These are phyloP conservation scores for Plutella xylostella DNA, from an alignment of 2,888 invertebrate genomes.

Conservation along the genomic window DNA sequence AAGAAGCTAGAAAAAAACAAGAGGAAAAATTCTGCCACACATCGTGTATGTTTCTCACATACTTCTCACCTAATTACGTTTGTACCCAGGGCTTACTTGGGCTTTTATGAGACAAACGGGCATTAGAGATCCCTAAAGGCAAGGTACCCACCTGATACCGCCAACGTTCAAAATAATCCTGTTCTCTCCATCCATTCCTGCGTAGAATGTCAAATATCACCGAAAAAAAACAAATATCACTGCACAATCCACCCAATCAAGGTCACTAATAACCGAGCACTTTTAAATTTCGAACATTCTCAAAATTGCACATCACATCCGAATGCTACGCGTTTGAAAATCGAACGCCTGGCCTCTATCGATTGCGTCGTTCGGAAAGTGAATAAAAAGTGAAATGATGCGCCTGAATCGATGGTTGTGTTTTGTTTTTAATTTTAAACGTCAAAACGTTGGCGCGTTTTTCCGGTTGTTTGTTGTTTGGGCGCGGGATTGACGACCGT, in stretches of 20 bases:
- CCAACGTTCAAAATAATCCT: slow-evolving; percentile 94
- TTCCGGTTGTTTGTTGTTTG: neutral
- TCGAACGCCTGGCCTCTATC: neutral
- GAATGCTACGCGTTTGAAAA: neutral
- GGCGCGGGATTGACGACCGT: neutral
- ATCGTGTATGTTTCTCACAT: neutral
- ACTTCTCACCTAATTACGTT: slow-evolving; percentile 5
- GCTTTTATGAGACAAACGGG: slow-evolving; percentile 1
- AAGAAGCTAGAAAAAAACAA: neutral
- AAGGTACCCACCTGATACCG: slow-evolving; percentile 83
- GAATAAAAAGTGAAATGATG: neutral
- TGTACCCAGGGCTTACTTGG: neutral
- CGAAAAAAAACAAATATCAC: neutral
- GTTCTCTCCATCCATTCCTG: slow-evolving; percentile 89
- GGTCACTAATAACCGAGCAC: neutral
- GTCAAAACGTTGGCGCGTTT: neutral
- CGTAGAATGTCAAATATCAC: slow-evolving; percentile 21
- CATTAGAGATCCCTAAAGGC: too few relatives aligned
- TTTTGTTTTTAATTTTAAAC: slow-evolving; percentile 1
- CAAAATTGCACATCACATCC: neutral
- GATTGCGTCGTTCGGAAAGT: neutral
- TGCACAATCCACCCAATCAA: neutral
- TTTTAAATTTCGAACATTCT: neutral
- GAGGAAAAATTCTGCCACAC: neutral
- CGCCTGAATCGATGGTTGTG: neutral